Evolutionary conservation across 2,888 invertebrate genomes (phyloP), one percentile per base, ranked within the genome.

Genomic region (Branchipolynoe longqiensis): DNA sequence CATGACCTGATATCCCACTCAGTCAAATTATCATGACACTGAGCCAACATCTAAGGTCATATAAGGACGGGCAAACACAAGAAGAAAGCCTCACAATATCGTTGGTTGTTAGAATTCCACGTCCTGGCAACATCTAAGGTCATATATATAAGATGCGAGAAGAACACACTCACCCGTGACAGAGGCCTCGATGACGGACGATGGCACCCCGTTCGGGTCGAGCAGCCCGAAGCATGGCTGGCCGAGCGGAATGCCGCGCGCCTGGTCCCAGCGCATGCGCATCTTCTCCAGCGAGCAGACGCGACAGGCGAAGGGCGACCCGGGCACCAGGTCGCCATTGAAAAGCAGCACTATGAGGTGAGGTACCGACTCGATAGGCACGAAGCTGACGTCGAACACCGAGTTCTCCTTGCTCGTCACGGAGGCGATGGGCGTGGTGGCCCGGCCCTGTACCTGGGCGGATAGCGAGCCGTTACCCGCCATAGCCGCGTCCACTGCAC

Each of bases 311-410:
- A 74, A 84, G n/a, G 84, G 84, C 12, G 82, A 89, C 94, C 94
- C 94, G 87, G 94, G 93, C 84, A 95, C 93, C 85, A 94, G 94
- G 86, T 94, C 93, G 28, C 93, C 94, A 90, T 95, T 95, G 94
- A 95, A 95, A 28, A 96, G 96, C 88, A 98, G 96, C 87, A 97
- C 95, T 56, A 99, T 96, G 93, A 98, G 97, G 93, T 98, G 98
- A 0, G 85, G 78, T 12, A 31, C 74, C 12, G 62, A 84, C 82
- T 89, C 89, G 1, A 28, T 59, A 8, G 89, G 89, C 0, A 36
- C 38, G 36, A 82, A 82, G 8, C n/a, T 56, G 33, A 82, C 87
- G 6, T 86, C 85, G 40, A 84, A 87, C 31, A 41, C 33, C 14
- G 83, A 85, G 59, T 82, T 84, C 36, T 81, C 83, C 18, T 86